A percentile compares a stretch with the other conserved stretches of the same genome.
phyloP scores from a whole-genome alignment of 2,888 invertebrate genomes.

The Drosophila dives region DNA sequence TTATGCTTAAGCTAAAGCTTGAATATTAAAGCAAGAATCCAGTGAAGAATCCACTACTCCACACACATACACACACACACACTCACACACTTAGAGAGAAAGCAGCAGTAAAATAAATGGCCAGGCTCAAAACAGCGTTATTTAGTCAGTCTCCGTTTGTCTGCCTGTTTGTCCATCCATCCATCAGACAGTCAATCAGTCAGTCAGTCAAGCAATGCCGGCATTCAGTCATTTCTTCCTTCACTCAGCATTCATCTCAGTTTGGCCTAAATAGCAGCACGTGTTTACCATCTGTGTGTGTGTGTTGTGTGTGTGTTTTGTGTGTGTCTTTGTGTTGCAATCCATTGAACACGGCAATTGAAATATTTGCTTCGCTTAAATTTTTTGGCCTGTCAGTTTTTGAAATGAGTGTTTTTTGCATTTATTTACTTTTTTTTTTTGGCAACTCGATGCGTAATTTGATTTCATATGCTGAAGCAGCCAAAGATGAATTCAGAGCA shows the following conservation, averaged over 20 bases:
- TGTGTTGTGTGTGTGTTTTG: slow-evolving; percentile 5
- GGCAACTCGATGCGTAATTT: slow-evolving; percentile 38
- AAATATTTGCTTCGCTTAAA: slow-evolving; percentile 33
- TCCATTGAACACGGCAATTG: slow-evolving; percentile 70
- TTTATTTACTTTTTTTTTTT: not conserved
- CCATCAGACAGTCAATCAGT: slow-evolving; percentile 36
- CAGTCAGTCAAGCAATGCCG: slow-evolving; percentile 40
- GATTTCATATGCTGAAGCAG: slow-evolving; percentile 46
- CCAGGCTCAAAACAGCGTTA: slow-evolving; percentile 10
- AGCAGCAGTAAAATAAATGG: slow-evolving; percentile 38
- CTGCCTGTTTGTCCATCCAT: slow-evolving; percentile 21
- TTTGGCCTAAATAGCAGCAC: slow-evolving; percentile 57
- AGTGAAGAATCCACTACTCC: too few species aligned
- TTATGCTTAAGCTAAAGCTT: slow-evolving; percentile 5
- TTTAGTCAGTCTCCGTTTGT: slow-evolving; percentile 21
- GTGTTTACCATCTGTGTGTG: slow-evolving; percentile 25
- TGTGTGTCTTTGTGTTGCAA: slow-evolving; percentile 41
- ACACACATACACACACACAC: slow-evolving; percentile 19
- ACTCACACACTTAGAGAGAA: not conserved
- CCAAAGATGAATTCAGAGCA: slow-evolving; percentile 10
- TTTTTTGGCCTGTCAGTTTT: slow-evolving; percentile 26
- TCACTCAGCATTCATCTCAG: slow-evolving; percentile 53
- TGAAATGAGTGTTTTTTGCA: slow-evolving; percentile 32
- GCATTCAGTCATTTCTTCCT: slow-evolving; percentile 62
- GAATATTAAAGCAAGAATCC: slow-evolving; percentile 50